A percentile compares a stretch with the other conserved stretches of the same genome.
Conservation (phyloP, 2,888 invertebrate genomes). For the Dusona sp. region DNA sequence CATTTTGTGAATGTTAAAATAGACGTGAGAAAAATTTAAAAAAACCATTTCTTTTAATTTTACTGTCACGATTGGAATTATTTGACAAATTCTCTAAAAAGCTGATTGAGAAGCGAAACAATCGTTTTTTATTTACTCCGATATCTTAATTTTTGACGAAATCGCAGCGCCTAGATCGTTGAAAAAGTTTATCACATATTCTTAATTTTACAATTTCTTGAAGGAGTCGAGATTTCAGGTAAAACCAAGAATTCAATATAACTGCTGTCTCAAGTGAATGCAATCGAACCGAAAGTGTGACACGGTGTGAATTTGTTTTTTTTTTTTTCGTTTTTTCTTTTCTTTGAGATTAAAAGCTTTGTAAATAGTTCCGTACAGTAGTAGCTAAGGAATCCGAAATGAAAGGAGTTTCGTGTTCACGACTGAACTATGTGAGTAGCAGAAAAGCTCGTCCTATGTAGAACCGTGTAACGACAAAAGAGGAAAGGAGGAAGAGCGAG, state of each 20-base stretch:
- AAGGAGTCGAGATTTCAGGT: not conserved
- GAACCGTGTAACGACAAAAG: constrained; percentile 10
- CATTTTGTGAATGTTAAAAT: too few relatives aligned
- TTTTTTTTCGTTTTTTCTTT: not conserved
- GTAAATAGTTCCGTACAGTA: not conserved
- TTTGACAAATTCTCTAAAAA: too few relatives aligned
- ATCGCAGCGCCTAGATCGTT: not conserved
- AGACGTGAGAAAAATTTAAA: too few relatives aligned
- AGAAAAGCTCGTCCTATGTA: not conserved
- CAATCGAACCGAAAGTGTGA: not conserved
- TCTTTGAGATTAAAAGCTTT: not conserved
- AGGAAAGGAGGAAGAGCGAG: constrained; percentile 37
- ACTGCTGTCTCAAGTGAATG: not conserved
- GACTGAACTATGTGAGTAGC: constrained; percentile 25
- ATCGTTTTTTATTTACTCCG: too few relatives aligned
- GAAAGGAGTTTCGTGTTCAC: constrained; percentile 40
- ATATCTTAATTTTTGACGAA: too few relatives aligned
- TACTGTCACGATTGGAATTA: too few relatives aligned
- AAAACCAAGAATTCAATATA: not conserved
- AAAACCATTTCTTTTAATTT: too few relatives aligned
- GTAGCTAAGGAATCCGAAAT: constrained; percentile 50
- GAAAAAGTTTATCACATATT: not conserved
- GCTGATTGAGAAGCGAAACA: too few relatives aligned
- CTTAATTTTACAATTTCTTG: not conserved
- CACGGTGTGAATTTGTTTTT: not conserved